phyloP scores from a whole-genome alignment of 2,888 invertebrate genomes.

The Ariolimax columbianus region DNA sequence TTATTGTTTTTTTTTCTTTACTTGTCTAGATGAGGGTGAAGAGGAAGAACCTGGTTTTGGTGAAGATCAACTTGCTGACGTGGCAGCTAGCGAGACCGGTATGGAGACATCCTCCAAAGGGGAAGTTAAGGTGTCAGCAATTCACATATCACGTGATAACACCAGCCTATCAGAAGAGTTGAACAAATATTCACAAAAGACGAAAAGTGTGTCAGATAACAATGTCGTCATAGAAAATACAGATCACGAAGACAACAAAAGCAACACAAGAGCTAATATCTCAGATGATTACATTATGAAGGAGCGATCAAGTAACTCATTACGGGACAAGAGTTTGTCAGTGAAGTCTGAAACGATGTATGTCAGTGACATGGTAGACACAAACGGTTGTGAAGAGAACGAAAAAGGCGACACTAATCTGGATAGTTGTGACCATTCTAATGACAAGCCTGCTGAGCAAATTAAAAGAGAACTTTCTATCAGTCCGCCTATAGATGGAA shows the following conservation, averaged over 20 bases:
- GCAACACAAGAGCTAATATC: not conserved
- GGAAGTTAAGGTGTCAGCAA: not conserved
- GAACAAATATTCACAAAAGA: not conserved
- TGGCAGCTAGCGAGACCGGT: not conserved
- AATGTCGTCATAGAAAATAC: not conserved
- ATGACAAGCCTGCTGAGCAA: not conserved
- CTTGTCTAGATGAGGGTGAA: constrained; percentile 16
- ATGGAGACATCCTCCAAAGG: not conserved
- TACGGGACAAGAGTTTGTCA: not conserved
- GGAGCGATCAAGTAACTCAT: not conserved
- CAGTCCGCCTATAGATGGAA: not conserved
- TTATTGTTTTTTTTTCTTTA: not conserved
- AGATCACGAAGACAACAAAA: not conserved
- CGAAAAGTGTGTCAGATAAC: not conserved
- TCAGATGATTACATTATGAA: not conserved
- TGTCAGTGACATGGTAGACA: too few species aligned
- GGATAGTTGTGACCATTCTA: not conserved
- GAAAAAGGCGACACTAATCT: not conserved
- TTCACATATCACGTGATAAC: not conserved
- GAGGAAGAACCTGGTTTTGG: not conserved
- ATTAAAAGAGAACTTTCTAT: constrained; percentile 32
- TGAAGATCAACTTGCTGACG: not conserved
- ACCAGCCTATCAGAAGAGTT: not conserved
- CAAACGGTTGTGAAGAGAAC: not conserved
- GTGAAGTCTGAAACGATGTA: not conserved